Conservation (phyloP, 2,113 vertebrate species). For the Pseudorhombus dupliciocellatus region DNA sequence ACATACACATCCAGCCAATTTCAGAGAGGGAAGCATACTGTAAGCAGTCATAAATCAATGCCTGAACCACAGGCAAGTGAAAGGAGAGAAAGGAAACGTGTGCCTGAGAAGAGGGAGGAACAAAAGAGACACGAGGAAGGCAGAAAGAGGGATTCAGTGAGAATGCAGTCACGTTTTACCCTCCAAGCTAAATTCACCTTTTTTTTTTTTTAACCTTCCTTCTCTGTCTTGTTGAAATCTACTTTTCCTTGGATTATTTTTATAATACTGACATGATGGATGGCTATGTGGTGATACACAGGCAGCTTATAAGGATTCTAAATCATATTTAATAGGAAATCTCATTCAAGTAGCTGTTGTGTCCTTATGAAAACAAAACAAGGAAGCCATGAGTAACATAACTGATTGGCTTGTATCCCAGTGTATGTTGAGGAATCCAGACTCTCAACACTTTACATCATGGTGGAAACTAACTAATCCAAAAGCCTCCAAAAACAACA, state of each 20-base stretch:
- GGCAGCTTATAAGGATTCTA: neutral
- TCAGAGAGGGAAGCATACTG: slow-evolving; percentile 46
- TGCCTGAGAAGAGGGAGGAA: slow-evolving; percentile 15
- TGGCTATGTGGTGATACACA: slow-evolving; percentile 37
- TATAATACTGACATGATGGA: slow-evolving; percentile 32
- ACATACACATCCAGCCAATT: slow-evolving; percentile 62
- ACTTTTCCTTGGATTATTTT: slow-evolving; percentile 42
- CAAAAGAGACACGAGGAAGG: slow-evolving; percentile 22
- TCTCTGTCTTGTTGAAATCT: slow-evolving; percentile 23
- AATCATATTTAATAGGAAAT: slow-evolving; percentile 33
- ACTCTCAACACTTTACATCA: neutral
- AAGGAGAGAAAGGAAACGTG: slow-evolving; percentile 22
- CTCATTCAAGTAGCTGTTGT: neutral
- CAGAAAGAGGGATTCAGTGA: neutral
- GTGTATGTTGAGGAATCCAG: neutral
- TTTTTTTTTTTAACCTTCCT: slow-evolving; percentile 18
- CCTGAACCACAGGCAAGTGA: slow-evolving; percentile 13
- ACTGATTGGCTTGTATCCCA: slow-evolving; percentile 11
- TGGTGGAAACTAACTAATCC: neutral
- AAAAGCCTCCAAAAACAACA: slow-evolving; percentile 1
- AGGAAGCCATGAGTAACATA: neutral
- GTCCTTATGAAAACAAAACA: too few relatives aligned
- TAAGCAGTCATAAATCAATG: slow-evolving; percentile 62
- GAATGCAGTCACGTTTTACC: slow-evolving; percentile 11
- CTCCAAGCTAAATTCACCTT: slow-evolving; percentile 36